phyloP scores from a whole-genome alignment of 2,797 vertebrate genomes.

The Apodemus agrarius region DNA sequence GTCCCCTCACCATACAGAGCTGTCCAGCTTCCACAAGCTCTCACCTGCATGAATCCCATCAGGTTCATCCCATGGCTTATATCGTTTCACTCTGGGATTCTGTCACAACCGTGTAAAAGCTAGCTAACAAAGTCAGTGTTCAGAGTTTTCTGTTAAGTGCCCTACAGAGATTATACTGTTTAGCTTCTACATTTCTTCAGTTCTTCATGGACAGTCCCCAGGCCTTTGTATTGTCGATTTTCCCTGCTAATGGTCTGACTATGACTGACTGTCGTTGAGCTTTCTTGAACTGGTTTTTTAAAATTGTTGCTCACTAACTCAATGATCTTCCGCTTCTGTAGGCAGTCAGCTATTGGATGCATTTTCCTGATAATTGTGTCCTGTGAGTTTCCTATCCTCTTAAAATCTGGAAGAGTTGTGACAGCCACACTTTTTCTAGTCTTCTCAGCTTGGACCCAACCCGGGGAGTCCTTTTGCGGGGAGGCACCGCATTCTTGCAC shows the following conservation, averaged over 20 bases:
- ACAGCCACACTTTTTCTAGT: background rate
- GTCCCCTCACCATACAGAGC: background rate
- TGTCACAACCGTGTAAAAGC: too few relatives aligned
- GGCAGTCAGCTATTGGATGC: too few relatives aligned
- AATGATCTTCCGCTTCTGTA: background rate
- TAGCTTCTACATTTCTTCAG: background rate
- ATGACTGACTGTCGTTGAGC: background rate
- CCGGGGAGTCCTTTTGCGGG: too few relatives aligned
- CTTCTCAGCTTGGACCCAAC: background rate
- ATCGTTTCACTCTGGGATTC: background rate
- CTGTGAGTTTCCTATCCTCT: background rate
- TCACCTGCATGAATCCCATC: background rate
- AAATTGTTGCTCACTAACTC: background rate
- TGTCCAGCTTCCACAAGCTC: background rate
- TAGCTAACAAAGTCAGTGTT: background rate
- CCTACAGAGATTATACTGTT: background rate
- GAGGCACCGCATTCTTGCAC: background rate
- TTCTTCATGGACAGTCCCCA: background rate
- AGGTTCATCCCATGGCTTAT: background rate
- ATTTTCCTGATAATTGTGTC: background rate
- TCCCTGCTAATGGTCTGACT: background rate
- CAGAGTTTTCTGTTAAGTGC: background rate
- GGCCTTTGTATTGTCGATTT: background rate
- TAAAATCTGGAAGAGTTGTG: background rate
- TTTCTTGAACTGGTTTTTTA: background rate